A percentile compares a stretch with the other conserved stretches of the same genome.
phyloP scores from a whole-genome alignment of 2,113 vertebrate species.

The Nycticryphes semicollaris region DNA sequence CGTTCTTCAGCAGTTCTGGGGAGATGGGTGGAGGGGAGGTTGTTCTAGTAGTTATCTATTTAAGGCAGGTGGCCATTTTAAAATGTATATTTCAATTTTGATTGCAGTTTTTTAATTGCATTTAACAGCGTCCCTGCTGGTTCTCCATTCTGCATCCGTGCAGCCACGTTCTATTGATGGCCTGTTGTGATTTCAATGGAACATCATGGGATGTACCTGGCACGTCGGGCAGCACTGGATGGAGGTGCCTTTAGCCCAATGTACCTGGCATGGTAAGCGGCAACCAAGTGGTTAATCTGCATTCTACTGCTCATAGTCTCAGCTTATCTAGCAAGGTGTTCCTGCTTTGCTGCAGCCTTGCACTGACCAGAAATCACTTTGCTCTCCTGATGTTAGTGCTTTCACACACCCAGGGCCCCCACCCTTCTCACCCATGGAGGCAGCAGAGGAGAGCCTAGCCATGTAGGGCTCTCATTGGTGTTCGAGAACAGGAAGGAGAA shows the following conservation, averaged over 20 bases:
- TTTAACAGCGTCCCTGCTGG: slow-evolving; percentile 74
- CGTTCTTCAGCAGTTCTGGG: background rate
- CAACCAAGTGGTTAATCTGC: slow-evolving; percentile 68
- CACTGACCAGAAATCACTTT: slow-evolving; percentile 45
- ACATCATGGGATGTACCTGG: slow-evolving; percentile 75
- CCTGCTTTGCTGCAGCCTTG: slow-evolving; percentile 58
- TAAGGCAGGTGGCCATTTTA: slow-evolving; percentile 55
- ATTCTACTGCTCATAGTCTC: slow-evolving; percentile 61
- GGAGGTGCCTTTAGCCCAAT: slow-evolving; percentile 73
- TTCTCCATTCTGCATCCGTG: slow-evolving; percentile 71
- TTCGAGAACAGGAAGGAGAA: background rate
- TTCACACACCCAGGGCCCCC: background rate
- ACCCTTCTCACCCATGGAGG: background rate
- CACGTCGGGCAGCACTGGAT: slow-evolving; percentile 71
- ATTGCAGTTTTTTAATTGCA: slow-evolving; percentile 75
- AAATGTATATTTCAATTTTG: slow-evolving; percentile 73
- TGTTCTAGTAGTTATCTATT: slow-evolving; percentile 11
- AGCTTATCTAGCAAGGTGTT: slow-evolving; percentile 42
- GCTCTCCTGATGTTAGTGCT: slow-evolving; percentile 48
- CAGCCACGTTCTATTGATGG: slow-evolving; percentile 75
- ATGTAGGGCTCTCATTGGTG: background rate
- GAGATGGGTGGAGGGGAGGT: slow-evolving; percentile 57
- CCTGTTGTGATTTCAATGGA: slow-evolving; percentile 77
- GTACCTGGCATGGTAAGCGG: slow-evolving; percentile 76
- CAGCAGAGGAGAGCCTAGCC: background rate